Evolutionary conservation across 2,797 vertebrate genomes (phyloP), one percentile per base, ranked within the genome.

Genomic region (Mormyrus proboscirostris): DNA sequence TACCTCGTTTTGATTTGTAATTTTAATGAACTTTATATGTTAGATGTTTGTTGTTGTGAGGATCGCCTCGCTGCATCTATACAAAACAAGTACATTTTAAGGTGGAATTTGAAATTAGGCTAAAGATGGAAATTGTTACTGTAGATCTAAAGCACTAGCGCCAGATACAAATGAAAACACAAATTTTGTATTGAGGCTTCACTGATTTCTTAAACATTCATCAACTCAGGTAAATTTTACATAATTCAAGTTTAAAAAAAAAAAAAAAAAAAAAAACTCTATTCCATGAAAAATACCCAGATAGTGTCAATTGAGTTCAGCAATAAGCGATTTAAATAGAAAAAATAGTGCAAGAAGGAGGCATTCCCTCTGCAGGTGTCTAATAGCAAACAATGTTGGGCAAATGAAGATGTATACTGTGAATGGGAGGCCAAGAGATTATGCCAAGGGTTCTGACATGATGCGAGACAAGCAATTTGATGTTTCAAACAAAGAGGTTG

Each of bases 401-500:
- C 33, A 33, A 14, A 51, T 53, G 88, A 47, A 47, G 88, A 82
- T 7, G 6, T 29, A 50, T 59, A 14, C n/a, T 25, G 47, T 59
- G 7, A 6, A 49, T 50, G 12, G 55, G 10, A 85, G 62, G 88
- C 65, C 85, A 50, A 69, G 44, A 85, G 65, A 86, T 85, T 86
- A 69, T 50, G 57, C 8, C 88, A 49, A 86, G 59, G 88, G 55
- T 83, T 88, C 88, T 76, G 89, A 91, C 90, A 89, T 91, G 85
- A 65, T 53, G 33, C 4, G 89, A 90, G 92, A 93, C 89, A 87
- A 90, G 62, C 89, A 89, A 92, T 93, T 92, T 93, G 92, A 92
- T 89, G 89, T 90, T 92, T 93, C 91, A 93, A 91, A 91, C 89
- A 69, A 89, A 87, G 85, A 76, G 90, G 89, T 90, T 91, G 92